A percentile compares a stretch with the other conserved stretches of the same genome.
Evolutionary conservation across 2,888 invertebrate species (phyloP).

Genomic region (Asteroscopus sphinx): DNA sequence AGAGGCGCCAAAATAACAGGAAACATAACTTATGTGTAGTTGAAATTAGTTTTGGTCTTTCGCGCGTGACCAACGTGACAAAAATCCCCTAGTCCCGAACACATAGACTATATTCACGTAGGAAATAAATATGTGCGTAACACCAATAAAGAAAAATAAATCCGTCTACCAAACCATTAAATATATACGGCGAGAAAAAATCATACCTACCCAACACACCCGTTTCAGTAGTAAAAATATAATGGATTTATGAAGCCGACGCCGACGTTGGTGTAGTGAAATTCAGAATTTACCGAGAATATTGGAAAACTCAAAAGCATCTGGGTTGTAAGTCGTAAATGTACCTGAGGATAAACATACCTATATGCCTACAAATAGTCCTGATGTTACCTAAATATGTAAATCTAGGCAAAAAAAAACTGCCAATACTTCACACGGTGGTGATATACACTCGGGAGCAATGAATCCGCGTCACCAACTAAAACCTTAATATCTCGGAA

Average conservation of each 20-base stretch:
- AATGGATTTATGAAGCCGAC: conserved; percentile 41
- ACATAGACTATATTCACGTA: conserved; percentile 6
- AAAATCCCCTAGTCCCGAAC: conserved; percentile 15
- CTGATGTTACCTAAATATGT: conserved; percentile 16
- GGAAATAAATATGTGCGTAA: conserved; percentile 30
- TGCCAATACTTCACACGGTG: conserved; percentile 2
- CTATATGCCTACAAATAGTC: conserved; percentile 3
- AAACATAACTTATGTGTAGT: conserved; percentile 13
- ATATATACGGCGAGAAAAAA: conserved; percentile 31
- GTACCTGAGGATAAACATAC: conserved; percentile 8
- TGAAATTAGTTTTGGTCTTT: conserved; percentile 13
- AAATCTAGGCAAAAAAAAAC: conserved; percentile 22
- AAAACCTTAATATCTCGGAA: no score
- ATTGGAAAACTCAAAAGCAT: conserved; percentile 33
- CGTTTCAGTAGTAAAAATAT: conserved; percentile 43
- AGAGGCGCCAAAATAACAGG: not conserved
- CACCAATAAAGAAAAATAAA: conserved; percentile 44
- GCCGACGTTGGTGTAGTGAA: conserved; percentile 16
- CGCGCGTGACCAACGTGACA: conserved; percentile 15
- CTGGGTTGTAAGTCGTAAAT: conserved; percentile 33
- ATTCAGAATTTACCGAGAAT: conserved; percentile 38
- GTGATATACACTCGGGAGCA: no score
- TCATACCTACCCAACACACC: conserved; percentile 26
- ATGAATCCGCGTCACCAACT: no score
- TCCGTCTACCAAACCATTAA: conserved; percentile 35